A percentile compares a stretch with the other conserved stretches of the same genome.
Evolutionary conservation across 2,113 vertebrate species (phyloP).

Genomic region (Chaetura pelagica): DNA sequence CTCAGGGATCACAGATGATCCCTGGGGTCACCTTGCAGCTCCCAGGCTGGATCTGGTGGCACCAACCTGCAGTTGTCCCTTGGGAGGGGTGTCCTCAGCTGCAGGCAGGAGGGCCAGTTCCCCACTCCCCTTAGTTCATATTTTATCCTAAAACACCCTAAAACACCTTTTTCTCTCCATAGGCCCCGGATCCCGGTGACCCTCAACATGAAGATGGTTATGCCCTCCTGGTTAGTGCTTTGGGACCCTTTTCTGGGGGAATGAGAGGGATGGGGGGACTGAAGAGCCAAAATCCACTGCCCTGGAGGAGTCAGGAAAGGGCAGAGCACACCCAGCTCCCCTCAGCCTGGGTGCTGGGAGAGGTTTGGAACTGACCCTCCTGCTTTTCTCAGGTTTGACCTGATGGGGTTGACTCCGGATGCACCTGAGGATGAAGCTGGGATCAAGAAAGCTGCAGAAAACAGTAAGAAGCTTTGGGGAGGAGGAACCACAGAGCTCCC

Average conservation of each 20-base stretch:
- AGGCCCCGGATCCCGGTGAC: constrained; percentile 94
- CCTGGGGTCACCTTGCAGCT: background rate
- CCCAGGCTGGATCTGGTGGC: background rate
- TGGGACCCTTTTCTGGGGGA: background rate
- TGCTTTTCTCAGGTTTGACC: constrained; percentile 87
- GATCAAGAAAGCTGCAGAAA: constrained; percentile 96
- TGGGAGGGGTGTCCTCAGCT: background rate
- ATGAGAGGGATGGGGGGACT: background rate
- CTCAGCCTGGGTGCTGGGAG: background rate
- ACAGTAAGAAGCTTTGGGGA: constrained; percentile 79
- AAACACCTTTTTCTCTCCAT: background rate
- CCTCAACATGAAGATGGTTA: constrained; percentile 92
- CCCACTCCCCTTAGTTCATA: background rate
- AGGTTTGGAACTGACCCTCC: background rate
- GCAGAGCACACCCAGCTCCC: background rate
- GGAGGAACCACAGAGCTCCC: background rate
- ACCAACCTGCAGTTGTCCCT: background rate
- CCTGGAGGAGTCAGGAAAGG: background rate
- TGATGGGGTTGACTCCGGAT: constrained; percentile 92
- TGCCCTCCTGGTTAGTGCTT: constrained; percentile 93
- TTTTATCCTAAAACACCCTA: background rate
- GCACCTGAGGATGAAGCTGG: constrained; percentile 93
- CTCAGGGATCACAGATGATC: fast-evolving
- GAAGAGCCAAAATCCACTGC: background rate
- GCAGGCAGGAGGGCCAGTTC: fast-evolving